These are phyloP conservation scores for Lithophane leautieri DNA, from an alignment of 2,888 invertebrate species.

Conservation along the genomic window DNA sequence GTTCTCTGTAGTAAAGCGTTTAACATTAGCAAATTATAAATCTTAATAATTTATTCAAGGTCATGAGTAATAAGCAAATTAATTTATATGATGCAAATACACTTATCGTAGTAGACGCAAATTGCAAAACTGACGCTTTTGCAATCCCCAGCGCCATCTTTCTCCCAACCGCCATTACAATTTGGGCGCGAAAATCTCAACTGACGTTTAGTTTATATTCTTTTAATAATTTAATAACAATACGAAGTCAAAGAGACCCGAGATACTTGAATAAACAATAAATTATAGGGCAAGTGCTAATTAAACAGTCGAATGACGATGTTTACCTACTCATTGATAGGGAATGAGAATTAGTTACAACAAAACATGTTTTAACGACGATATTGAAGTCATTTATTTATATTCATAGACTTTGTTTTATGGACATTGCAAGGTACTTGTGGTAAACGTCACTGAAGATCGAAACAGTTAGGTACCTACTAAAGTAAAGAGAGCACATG, in stretches of 20 bases:
- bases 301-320: slow-evolving; percentile 60
- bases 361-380: slow-evolving; percentile 41
- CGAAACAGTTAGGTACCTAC: not conserved
- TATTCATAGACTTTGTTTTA: slow-evolving; percentile 29
- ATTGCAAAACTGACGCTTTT: slow-evolving; percentile 32
- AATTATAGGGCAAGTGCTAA: slow-evolving; percentile 64
- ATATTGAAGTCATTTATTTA: slow-evolving; percentile 25
- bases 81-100: slow-evolving; percentile 41
- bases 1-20: not conserved
- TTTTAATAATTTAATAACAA: not conserved
- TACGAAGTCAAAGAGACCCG: slow-evolving; percentile 23
- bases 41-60: slow-evolving; percentile 29
- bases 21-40: not conserved
- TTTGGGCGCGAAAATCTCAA: slow-evolving; percentile 35
- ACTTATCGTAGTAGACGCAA: slow-evolving; percentile 13
- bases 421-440: slow-evolving; percentile 22
- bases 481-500: not conserved
- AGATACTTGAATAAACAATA: slow-evolving; percentile 57
- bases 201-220: slow-evolving; percentile 1
- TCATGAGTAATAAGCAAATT: slow-evolving; percentile 21
- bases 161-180: slow-evolving; percentile 28
- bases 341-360: slow-evolving; percentile 55
- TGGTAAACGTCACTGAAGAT: not conserved
- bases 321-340: slow-evolving; percentile 60
- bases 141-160: slow-evolving; percentile 56